Base-by-base conservation (phyloP, 2,888 invertebrate genomes). In the Helicoverpa assulta region DNA sequence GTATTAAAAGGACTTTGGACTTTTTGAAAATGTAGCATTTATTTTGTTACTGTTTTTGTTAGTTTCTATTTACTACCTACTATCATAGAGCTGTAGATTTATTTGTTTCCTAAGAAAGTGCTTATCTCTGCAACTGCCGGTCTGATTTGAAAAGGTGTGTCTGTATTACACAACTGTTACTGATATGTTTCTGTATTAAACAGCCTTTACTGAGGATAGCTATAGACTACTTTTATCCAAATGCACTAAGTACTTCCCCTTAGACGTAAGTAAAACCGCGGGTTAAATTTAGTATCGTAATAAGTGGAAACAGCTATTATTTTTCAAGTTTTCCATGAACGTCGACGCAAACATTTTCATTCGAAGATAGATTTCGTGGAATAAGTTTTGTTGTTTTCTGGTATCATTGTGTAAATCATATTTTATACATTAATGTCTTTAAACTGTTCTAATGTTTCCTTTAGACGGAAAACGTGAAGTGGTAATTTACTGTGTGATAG, bases 281-380 rank as follows among this genome's bases (percentile, higher is more conserved):
- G 33, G 33, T 33, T 6, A 10, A 33, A 33, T 8, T 7, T 4
- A 33, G 33, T 67, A 69, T 40, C 40, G 12, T 80, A 80, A 82
- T 74, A 70, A 80, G 82, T 80, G 47, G 67, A 56, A 52, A 64
- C 54, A 61, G 33, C 37, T 52, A 63, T 71, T 69, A 68, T 82
- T 82, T 80, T 77, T 80, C 80, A 82, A 63, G 54, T 54, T 71
- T 80, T 60, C 73, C 67, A 56, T 63, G 74, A 78, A 78, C 59
- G 67, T 59, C 59, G 59, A 54, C 78, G 58, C 73, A 73, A 78
- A 73, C 73, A 56, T 78, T 62, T 33, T 78, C 33, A 50, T 78
- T 68, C 33, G 21, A 63, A 63, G 56, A 52, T 53, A 37, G 33
- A 59, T 59, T 78, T 78, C 43, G 47, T 56, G 21, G 59, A 74